Conservation (phyloP, 2,797 vertebrate genomes). For the Amblyraja radiata region DNA sequence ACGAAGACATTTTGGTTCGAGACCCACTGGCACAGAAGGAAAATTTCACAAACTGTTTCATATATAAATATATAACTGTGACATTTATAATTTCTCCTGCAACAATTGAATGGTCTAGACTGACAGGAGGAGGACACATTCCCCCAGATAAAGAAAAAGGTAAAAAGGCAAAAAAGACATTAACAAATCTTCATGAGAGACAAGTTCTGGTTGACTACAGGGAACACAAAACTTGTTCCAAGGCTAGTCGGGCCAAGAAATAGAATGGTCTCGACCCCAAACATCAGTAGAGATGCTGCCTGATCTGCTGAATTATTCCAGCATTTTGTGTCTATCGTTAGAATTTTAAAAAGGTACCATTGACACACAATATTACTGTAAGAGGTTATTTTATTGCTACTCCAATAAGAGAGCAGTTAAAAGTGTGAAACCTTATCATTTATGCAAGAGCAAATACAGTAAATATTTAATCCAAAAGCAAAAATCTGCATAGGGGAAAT, state of each 20-base stretch:
- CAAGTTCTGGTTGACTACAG: neutral
- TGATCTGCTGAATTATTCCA: no score
- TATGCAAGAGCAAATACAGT: neutral
- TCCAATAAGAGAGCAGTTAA: neutral
- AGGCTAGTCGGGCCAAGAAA: neutral
- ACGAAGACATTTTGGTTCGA: neutral
- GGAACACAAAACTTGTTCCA: neutral
- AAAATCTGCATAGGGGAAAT: no score
- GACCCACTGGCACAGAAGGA: neutral
- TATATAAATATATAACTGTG: neutral
- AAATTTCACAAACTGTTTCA: neutral
- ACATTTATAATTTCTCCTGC: neutral
- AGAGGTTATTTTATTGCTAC: neutral
- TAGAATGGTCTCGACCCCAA: neutral
- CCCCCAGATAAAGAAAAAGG: neutral
- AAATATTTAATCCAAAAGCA: neutral
- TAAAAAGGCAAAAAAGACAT: neutral
- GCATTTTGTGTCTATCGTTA: no score
- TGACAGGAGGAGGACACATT: neutral
- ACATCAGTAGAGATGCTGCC: no score
- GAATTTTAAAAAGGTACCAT: neutral
- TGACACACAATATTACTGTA: neutral
- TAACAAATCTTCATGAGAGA: neutral
- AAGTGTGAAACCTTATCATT: neutral
- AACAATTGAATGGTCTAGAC: neutral